phyloP scores from a whole-genome alignment of 2,113 vertebrate genomes.

The Pimephales promelas region DNA sequence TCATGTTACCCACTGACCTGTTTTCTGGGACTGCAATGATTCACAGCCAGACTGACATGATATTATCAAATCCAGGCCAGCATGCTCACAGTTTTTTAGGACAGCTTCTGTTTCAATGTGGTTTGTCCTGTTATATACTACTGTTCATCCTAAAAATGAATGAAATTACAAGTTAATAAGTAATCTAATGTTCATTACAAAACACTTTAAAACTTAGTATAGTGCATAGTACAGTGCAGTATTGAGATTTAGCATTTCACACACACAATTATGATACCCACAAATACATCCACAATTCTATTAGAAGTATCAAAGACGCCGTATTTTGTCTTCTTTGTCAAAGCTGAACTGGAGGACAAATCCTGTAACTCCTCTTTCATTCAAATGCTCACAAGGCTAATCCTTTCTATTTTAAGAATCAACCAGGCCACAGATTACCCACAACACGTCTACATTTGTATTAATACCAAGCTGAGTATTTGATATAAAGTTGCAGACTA shows the following conservation, averaged over 20 bases:
- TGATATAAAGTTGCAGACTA: neutral
- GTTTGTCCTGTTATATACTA: neutral
- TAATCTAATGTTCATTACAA: conserved; percentile 3
- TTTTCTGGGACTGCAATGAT: conserved; percentile 22
- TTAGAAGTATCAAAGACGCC: neutral
- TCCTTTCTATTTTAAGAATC: conserved; percentile 59
- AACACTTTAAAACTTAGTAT: neutral
- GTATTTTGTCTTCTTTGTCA: neutral
- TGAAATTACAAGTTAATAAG: neutral
- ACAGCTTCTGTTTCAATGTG: conserved; percentile 4
- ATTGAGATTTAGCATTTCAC: neutral
- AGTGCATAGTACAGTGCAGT: neutral
- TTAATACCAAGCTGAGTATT: conserved; percentile 16
- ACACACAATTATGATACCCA: neutral
- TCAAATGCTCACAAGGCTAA: conserved; percentile 47
- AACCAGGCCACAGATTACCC: conserved; percentile 53
- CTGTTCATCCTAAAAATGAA: neutral
- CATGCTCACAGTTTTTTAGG: neutral
- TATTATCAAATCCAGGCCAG: conserved; percentile 62
- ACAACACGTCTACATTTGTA: conserved; percentile 37
- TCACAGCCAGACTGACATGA: conserved; percentile 48
- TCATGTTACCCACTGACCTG: conserved; percentile 45
- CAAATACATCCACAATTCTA: neutral
- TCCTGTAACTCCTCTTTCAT: neutral
- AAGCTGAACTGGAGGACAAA: conserved; percentile 8